A percentile compares a stretch with the other conserved stretches of the same genome.
Evolutionary conservation across 2,797 vertebrate genomes (phyloP).

Genomic region (Hoplostethus atlanticus): DNA sequence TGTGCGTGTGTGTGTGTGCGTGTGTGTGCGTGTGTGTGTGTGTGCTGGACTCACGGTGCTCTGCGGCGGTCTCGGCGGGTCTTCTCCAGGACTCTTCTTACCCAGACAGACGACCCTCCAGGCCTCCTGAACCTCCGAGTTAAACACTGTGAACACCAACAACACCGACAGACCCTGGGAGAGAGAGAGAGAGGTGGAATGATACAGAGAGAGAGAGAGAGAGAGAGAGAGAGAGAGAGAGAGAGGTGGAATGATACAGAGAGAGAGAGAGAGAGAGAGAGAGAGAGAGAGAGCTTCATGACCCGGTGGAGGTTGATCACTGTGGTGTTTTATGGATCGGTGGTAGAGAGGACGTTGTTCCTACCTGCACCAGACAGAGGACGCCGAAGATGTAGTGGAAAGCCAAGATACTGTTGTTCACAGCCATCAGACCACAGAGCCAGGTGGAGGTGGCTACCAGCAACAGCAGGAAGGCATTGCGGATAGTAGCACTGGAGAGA

Average conservation of each 20-base stretch:
- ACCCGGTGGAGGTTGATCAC: no score
- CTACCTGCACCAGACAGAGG: constrained; percentile 96
- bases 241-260: neutral
- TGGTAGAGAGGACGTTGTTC: neutral
- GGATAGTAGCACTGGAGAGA: constrained; percentile 89
- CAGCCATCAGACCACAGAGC: constrained; percentile 97
- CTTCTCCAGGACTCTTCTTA: constrained; percentile 91
- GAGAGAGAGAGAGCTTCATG: neutral
- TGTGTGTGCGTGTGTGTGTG: constrained; percentile 4
- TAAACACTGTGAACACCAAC: constrained; percentile 93
- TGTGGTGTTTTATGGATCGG: no score
- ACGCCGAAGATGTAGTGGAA: constrained; percentile 98
- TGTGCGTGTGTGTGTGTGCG: neutral
- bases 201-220: neutral
- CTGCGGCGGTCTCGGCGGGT: constrained; percentile 86
- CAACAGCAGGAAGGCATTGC: constrained; percentile 94
- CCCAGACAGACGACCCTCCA: constrained; percentile 92
- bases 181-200: constrained; percentile 6
- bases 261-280: neutral
- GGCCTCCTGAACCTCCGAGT: constrained; percentile 92
- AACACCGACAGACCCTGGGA: constrained; percentile 90
- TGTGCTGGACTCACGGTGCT: constrained; percentile 79
- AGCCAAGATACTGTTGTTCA: constrained; percentile 98
- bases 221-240: neutral
- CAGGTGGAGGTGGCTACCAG: constrained; percentile 95